Base-by-base conservation (phyloP, 2,888 invertebrate species). In the Nomada ruficornis region DNA sequence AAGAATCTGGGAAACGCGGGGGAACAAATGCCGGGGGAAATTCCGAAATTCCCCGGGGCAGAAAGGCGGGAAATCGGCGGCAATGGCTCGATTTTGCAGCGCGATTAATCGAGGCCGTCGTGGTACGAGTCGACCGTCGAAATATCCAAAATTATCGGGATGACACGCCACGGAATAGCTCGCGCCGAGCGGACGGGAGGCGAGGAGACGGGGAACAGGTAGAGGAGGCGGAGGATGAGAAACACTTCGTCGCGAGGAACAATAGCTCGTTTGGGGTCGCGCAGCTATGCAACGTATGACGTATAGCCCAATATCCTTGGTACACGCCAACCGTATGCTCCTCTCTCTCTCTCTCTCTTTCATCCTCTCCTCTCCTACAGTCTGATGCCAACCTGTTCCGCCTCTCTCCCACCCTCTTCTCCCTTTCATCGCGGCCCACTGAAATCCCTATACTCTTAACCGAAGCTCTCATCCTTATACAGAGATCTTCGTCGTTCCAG, bases 291-390 rank as follows among this genome's bases (percentile, higher is more conserved):
- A 87, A 87, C 81, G 84, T 88, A 88, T 89, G 88, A 89, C 88
- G 84, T 84, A 89, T 89, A 86, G 89, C 80, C 88, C 89, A 89
- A 89, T 89, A 89, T 88, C 86, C 89, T 88, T 88, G 86, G 86
- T 88, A 88, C 84, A 85, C 81, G 77, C 63, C 86, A 79, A 55
- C 72, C 82, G 75, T 81, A 89, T 86, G 83, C 72, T 67, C 65
- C 60, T 55, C 64, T 52, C 62, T 29, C 82, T 47, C 82, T 47
- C 57, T 55, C 62, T 62, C 65, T 23, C 69, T 20, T 60, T 11
- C 36, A 47, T 20, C 47, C 59, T 18, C 52, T 29, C 20, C 57
- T 57, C 29, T 18, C 11, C 57, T 55, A 26, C 42, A 42, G 57
- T 47, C 10, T 47, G 36, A 50, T 20, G 23, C 36, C 50, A 23